Evolutionary conservation across 1,140 invertebrate species (phyloP), one percentile per base, ranked within the genome.

Genomic region (Cylas formicarius): DNA sequence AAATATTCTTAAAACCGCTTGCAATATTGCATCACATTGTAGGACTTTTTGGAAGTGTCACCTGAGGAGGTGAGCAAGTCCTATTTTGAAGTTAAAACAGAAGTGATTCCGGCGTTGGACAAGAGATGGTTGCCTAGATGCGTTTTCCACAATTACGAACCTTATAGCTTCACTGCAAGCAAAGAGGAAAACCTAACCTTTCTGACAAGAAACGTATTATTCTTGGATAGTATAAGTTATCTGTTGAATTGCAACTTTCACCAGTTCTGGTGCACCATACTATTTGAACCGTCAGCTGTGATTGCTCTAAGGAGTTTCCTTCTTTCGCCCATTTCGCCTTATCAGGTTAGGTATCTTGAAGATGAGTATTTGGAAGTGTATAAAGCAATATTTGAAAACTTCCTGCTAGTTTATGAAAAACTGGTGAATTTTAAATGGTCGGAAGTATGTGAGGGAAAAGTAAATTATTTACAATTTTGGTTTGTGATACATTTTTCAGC

Each of bases 241-340:
- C 44, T 62, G 14, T 14, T 57, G 20, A 50, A 48, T 22, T 60
- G 58, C 35, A 53, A 48, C 33, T 62, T 53, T 38, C 58, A 60
- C 33, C 58, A 60, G 17, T 62, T 62, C 50, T 62, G 60, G 60
- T 60, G 58, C 49, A 54, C 45, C 23, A 49, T 62, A 16, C 38
- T 57, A 28, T 62, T 51, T 50, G 54, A 60, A 48, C 46, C 56
- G 10, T 48, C 45, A 22, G 48, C 52, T 31, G 20, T 31, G 14
- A 16, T 40, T 34, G 36, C 48, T 28, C 29, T 62, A 23, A 43
- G 46, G 19, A 53, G 52, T 50, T 60, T 58, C 41, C 36, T 62
- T 14, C 36, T 53, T 24, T 53, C 50, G 44, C 49, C 58, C 13
- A 39, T 62, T 24, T 32, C 44, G 7, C 38, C 41, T 14, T 53